Evolutionary conservation across 1,140 invertebrate genomes (phyloP).

Genomic region (Scylla paramamosain): DNA sequence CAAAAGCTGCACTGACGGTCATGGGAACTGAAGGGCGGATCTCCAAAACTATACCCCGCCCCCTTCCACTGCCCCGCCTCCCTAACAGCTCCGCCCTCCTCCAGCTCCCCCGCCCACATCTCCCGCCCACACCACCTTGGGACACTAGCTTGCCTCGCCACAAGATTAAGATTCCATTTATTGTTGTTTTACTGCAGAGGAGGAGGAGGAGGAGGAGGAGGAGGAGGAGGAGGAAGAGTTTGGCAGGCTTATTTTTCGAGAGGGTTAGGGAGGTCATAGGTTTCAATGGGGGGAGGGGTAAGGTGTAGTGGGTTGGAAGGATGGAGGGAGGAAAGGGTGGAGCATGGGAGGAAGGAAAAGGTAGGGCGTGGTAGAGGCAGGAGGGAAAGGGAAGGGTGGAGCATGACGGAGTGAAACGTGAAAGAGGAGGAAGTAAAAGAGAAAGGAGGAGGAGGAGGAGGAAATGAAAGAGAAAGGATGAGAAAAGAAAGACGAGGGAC

Average conservation of each 20-base stretch:
- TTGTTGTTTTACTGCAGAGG: background rate
- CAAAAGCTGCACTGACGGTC: too few relatives aligned
- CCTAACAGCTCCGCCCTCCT: background rate
- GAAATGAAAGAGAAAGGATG: background rate
- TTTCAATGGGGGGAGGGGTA: too few relatives aligned
- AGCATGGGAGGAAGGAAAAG: background rate
- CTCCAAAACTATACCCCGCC: background rate
- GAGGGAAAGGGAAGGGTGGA: background rate
- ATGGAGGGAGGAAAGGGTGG: background rate
- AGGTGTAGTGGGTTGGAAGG: too few relatives aligned
- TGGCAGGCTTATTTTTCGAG: too few relatives aligned
- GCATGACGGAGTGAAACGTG: background rate
- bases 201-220: background rate
- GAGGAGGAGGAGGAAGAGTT: background rate
- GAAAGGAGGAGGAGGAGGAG: background rate
- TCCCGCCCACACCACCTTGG: background rate
- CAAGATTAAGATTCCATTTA: conserved; percentile 4
- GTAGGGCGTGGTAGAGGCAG: background rate
- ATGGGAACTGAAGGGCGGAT: too few relatives aligned
- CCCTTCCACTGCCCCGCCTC: background rate
- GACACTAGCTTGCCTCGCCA: background rate
- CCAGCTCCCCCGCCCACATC: background rate
- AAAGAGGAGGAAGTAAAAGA: background rate
- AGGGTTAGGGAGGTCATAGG: too few relatives aligned
- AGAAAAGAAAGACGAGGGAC: background rate